phyloP scores from a whole-genome alignment of 2,797 vertebrate species.

The Taenioides sp. region DNA sequence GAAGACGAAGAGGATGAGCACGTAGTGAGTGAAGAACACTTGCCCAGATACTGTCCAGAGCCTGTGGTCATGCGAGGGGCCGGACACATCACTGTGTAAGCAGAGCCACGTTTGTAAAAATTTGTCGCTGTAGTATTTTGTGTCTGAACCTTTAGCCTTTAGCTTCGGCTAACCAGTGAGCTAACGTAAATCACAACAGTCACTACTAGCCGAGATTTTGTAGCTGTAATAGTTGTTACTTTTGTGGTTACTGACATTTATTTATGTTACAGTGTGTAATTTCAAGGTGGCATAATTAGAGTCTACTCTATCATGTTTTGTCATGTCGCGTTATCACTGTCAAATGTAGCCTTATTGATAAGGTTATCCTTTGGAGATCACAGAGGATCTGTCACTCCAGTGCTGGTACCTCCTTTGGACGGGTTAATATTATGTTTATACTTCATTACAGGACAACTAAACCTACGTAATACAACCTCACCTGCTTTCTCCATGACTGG shows the following conservation, averaged over 20 bases:
- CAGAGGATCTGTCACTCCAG: neutral
- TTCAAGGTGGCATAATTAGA: slow-evolving; percentile 15
- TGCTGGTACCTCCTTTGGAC: neutral
- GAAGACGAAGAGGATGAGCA: slow-evolving; percentile 89
- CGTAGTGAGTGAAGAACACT: slow-evolving; percentile 88
- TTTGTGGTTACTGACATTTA: neutral
- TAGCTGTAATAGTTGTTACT: no score
- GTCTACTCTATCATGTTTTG: neutral
- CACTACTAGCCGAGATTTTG: slow-evolving; percentile 18
- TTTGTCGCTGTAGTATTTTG: slow-evolving; percentile 31
- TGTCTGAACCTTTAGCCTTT: slow-evolving; percentile 35
- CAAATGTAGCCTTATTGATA: neutral
- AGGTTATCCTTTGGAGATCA: neutral
- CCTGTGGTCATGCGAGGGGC: slow-evolving; percentile 94
- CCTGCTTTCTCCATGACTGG: neutral
- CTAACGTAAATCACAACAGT: slow-evolving; percentile 58
- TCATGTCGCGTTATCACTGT: slow-evolving; percentile 22
- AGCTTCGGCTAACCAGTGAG: slow-evolving; percentile 55
- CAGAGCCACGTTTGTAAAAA: slow-evolving; percentile 23
- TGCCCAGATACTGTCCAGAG: slow-evolving; percentile 88
- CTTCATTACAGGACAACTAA: neutral
- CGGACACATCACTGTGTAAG: slow-evolving; percentile 99
- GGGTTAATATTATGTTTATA: neutral
- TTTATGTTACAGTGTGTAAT: neutral
- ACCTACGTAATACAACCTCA: neutral